Evolutionary conservation across 2,113 vertebrate genomes (phyloP).

Genomic region (Pimephales promelas): DNA sequence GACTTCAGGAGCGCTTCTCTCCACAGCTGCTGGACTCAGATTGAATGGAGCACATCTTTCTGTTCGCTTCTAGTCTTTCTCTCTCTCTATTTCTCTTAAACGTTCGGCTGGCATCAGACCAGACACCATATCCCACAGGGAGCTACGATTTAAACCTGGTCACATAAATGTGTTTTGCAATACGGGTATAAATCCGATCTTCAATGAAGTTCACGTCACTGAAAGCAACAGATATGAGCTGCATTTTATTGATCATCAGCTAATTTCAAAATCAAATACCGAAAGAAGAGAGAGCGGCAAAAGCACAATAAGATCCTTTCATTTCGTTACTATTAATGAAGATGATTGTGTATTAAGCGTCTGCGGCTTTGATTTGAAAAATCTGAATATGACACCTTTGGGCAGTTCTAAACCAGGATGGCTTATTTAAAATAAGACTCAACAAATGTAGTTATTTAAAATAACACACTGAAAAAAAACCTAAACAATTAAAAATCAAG

Average conservation of each 20-base stretch:
- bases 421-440: neutral
- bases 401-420: neutral
- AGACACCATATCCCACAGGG: slow-evolving; percentile 18
- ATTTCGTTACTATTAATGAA: too few relatives aligned
- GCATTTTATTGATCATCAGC: too few relatives aligned
- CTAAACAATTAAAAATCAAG: neutral
- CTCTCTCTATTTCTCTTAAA: slow-evolving; percentile 23
- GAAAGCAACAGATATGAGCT: too few relatives aligned
- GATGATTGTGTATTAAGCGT: too few relatives aligned
- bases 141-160: neutral
- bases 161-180: too few relatives aligned
- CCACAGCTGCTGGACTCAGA: neutral
- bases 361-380: too few relatives aligned
- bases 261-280: too few relatives aligned
- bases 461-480: neutral
- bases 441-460: neutral
- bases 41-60: neutral
- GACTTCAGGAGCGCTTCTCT: neutral
- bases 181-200: too few relatives aligned
- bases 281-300: too few relatives aligned
- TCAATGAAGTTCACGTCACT: too few relatives aligned
- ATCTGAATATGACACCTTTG: too few relatives aligned
- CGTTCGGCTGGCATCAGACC: neutral
- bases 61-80: neutral
- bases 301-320: too few relatives aligned